Evolutionary conservation across 2,113 vertebrate genomes (phyloP).

Genomic region (Muntiacus reevesi): DNA sequence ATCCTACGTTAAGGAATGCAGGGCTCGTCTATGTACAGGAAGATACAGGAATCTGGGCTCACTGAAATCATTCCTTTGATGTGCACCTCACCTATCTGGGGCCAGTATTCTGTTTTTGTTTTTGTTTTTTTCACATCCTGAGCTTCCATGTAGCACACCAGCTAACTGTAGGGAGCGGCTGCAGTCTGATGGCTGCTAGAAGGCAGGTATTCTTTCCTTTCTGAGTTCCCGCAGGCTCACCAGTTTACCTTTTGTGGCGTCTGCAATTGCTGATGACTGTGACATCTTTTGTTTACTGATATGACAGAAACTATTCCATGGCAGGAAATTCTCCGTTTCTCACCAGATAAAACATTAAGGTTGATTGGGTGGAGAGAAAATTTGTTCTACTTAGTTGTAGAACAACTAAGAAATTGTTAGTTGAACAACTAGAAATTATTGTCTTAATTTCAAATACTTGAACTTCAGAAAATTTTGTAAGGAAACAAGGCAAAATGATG

Average conservation of each 20-base stretch:
- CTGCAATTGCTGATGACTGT: neutral
- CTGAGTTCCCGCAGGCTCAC: neutral
- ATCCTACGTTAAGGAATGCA: neutral
- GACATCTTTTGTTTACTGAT: neutral
- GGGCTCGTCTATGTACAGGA: neutral
- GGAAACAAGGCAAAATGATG: neutral
- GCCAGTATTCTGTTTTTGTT: neutral
- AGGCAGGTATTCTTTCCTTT: neutral
- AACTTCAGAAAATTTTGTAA: neutral
- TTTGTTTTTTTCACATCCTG: neutral
- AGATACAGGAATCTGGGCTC: neutral
- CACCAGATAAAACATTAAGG: neutral
- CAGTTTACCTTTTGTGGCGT: neutral
- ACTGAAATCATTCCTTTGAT: neutral
- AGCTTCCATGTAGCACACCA: neutral
- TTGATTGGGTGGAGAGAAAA: neutral
- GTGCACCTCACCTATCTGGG: neutral
- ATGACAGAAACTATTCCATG: neutral
- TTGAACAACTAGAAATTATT: no score
- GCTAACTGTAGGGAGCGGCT: neutral
- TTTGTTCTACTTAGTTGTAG: neutral
- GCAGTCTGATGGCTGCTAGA: neutral
- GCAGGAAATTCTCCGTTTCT: neutral
- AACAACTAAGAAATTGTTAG: no score
- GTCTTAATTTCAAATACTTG: neutral